Base-by-base conservation (phyloP, 2,797 vertebrate genomes). In the Dryobates pubescens region DNA sequence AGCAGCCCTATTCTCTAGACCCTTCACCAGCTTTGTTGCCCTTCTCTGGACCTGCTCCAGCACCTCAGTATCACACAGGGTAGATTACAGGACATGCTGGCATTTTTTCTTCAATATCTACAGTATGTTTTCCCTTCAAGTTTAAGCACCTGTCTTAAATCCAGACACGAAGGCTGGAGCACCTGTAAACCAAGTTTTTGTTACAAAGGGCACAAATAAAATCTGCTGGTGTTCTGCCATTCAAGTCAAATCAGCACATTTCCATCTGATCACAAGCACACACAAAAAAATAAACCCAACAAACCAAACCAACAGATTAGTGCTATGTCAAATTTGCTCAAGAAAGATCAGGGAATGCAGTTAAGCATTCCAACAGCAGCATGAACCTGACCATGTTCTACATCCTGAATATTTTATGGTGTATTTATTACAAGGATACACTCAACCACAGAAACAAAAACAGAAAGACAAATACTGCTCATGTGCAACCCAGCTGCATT, bases 401-500 rank as follows among this genome's bases (percentile, higher is more conserved):
- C 92, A 95, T 95, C 85, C 92, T 95, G 96, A 95, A 86, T 95
- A 95, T 92, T 95, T 94, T 93, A 96, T 92, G 80, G 90, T 58
- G 18, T 90, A 93, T 95, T 96, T 96, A 95, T 95, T 94, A 91
- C 74, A 93, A 93, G 92, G 92, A 78, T 94, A 94, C 76, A 93
- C 88, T 65, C 80, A 90, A 94, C 94, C 96, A 94, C 96, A 94
- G 90, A 95, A 94, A 93, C 62, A 96, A 95, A 94, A 95, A 89
- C 92, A 96, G 90, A 92, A 67, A 85, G 92, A 71, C 75, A 93
- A 94, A 74, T 4, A 82, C 32, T 54, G 32, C 74, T 93, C 90
- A 92, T 82, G 77, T 95, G 92, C 84, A 73, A 19, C 30, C 63
- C 93, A 95, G 95, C 90, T 95, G 92, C 92, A 93, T 93, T 92